Base-by-base conservation (phyloP, 1,140 invertebrate species). In the Neodiprion fabricii region DNA sequence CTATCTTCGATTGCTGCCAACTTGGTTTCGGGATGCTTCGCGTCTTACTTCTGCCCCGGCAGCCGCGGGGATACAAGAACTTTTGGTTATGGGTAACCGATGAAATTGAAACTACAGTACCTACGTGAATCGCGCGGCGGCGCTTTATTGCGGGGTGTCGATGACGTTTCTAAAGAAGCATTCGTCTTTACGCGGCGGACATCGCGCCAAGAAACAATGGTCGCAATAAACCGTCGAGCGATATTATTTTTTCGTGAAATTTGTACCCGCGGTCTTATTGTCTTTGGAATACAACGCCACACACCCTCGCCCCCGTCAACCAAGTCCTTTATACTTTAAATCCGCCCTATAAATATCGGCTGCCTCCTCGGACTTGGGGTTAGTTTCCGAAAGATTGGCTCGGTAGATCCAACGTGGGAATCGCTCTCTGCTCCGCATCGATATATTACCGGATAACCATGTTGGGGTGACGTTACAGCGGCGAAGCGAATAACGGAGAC, bases 301-400 rank as follows among this genome's bases (percentile, higher is more conserved):
- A 61, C 53, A 61, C 53, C 53, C 76, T 79, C 74, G 74, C 79
- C 79, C 80, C 82, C 80, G 79, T 80, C 80, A 81, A 73, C 70
- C 71, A 80, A 81, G 84, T 87, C 28, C 85, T 88, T 88, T 88
- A 88, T 88, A 87, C 86, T 88, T 88, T 87, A 88, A 88, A 88
- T 88, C 87, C 86, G 73, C 78, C 85, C 86, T 87, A 88, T 88
- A 88, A 88, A 88, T 88, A 88, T 88, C 85, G 85, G 53, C 53
- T 78, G 83, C 84, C 87, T 80, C 83, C 87, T 87, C 84, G 86
- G 86, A 86, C 86, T 84, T 84, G 81, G 83, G 84, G 82, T 82
- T 87, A 86, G 85, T 88, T 88, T 88, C 87, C 87, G 85, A 88
- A 88, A 88, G 87, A 88, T 88, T 88, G 87, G 86, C 86, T 88